phyloP scores from a whole-genome alignment of 1,140 invertebrate genomes.

The Vanessa atalanta region DNA sequence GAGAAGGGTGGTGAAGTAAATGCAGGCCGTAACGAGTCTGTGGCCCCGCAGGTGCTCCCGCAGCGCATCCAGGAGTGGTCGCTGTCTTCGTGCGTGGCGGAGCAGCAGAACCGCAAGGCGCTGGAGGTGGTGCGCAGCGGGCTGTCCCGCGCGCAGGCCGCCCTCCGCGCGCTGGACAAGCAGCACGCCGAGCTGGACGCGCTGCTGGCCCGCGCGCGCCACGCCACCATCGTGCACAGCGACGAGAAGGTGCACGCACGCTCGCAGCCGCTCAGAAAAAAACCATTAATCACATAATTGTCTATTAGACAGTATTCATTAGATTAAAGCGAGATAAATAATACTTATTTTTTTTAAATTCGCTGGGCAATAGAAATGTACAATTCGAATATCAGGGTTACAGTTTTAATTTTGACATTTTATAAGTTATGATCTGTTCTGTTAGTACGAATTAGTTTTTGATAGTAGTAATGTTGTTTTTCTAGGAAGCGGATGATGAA shows the following conservation, averaged over 20 bases:
- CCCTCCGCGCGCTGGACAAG: constrained; percentile 89
- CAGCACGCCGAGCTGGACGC: constrained; percentile 89
- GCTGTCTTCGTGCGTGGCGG: constrained; percentile 92
- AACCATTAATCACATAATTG: not conserved
- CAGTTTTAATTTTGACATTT: no score
- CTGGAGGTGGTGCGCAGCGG: constrained; percentile 91
- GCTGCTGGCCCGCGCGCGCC: constrained; percentile 89
- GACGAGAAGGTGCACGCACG: constrained; percentile 84
- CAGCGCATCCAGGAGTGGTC: constrained; percentile 97
- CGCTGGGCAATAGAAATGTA: no score
- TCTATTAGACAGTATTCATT: no score
- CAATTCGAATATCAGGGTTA: no score
- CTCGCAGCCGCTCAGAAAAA: no score
- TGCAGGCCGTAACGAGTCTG: not conserved
- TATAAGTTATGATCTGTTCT: no score
- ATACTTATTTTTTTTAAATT: not conserved
- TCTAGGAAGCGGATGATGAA: constrained; percentile 88
- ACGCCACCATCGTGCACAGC: constrained; percentile 84
- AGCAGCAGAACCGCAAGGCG: constrained; percentile 91
- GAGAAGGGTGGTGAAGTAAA: no score
- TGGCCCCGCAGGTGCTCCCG: constrained; percentile 85
- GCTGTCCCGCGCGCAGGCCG: constrained; percentile 87
- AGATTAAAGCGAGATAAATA: no score
- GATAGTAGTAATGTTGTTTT: not conserved
- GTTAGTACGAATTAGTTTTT: not conserved